Base-by-base conservation (phyloP, 2,797 vertebrate genomes). In the Capromys pilorides region DNA sequence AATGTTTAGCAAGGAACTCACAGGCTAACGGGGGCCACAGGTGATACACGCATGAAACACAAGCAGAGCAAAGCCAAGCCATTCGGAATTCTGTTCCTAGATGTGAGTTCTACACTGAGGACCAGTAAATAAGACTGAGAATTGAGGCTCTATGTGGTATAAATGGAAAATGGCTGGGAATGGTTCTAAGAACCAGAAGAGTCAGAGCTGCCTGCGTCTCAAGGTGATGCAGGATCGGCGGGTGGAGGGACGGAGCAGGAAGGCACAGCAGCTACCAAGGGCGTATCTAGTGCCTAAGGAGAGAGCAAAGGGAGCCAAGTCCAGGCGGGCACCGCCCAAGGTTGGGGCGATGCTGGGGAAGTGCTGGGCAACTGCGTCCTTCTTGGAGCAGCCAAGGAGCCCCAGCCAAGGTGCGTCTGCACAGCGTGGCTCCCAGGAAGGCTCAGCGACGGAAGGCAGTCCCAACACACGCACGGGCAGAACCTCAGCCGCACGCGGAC, bases 1-100 rank as follows among this genome's bases (percentile, higher is more conserved):
- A 92, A 75, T 94, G n/a, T 96, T 97, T 96, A 96, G 84, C 87
- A 95, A 81, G 86, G 62, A 91, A 91, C 59, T 16, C 66, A 59
- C 36, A 95, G 16, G 80, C 71, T 61, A 18, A 54, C 59, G 57
- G 45, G 88, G 61, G 61, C 66, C 61, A 49, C 0, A 86, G 33
- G 59, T 64, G 77, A 73, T 0, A 87, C 14, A 77, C 12, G 71
- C 2, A 59, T 24, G 71, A 93, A 57, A 77, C 49, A 71, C 85
- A 39, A 22, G 21, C 41, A 57, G 79, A 57, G 54, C 16, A 51
- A 81, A 41, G 57, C 36, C 57, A 54, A 51, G 49, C 1, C 4
- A 28, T 62, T 57, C 62, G 1, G 18, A 45, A 54, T 49, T 84
- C 24, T 45, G 45, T 57, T 64, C 71, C 57, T 77, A 59, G 19